These are phyloP conservation scores for Anthopleura sola DNA, from an alignment of 64 coral and sea anemone species.

Conservation along the genomic window DNA sequence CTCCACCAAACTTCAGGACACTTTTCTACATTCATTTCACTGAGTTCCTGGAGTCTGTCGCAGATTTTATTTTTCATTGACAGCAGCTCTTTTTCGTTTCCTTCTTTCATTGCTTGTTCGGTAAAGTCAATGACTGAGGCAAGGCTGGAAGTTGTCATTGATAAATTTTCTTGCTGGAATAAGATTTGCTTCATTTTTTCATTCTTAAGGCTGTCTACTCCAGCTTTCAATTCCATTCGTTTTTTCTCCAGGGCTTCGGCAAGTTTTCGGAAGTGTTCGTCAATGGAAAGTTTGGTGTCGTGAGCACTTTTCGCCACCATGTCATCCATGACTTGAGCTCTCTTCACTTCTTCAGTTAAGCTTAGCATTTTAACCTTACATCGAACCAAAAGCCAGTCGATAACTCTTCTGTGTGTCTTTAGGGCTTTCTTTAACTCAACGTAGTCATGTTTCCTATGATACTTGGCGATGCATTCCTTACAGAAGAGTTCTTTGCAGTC, in stretches of 20 bases:
- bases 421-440: not conserved
- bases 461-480: not conserved
- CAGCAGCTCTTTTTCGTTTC: constrained; percentile 11
- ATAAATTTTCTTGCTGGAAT: not conserved
- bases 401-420: not conserved
- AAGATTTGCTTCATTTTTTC: constrained; percentile 17
- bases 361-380: not conserved
- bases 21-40: not conserved
- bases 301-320: not conserved
- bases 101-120: not conserved
- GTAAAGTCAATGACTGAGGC: not conserved
- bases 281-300: not conserved
- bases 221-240: not conserved
- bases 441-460: not conserved
- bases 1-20: not conserved
- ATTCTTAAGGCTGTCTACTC: not conserved
- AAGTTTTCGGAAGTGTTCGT: not conserved
- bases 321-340: constrained; percentile 9
- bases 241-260: not conserved
- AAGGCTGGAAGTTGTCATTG: not conserved
- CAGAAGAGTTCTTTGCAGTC: not conserved
- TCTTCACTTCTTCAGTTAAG: not conserved
- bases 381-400: constrained; percentile 20
- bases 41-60: not conserved
- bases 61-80: not conserved